Evolutionary conservation across 2,113 vertebrate species (phyloP), one percentile per base, ranked within the genome.

Genomic region (Poicephalus gulielmi): DNA sequence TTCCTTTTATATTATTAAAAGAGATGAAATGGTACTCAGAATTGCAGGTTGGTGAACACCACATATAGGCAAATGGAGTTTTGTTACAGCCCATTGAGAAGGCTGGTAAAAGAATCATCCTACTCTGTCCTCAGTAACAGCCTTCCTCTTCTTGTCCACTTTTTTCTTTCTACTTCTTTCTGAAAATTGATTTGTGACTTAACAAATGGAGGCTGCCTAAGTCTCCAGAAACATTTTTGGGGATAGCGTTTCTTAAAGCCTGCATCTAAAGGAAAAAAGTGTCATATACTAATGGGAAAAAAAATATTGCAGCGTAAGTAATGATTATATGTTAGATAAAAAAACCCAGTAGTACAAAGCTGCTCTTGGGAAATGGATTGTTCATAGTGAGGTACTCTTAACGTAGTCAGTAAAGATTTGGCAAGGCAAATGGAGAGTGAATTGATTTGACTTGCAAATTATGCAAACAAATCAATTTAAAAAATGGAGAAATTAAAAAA

Each of bases 401-500:
- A 70, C 39, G n/a, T 79, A 87, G 33, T 75, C 80, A 31, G 15
- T 90, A 79, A 79, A 89, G 78, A 87, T 95, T 79, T 87, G 77
- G 62, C 52, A 68, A 92, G 67, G 74, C 27, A 76, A 73, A 76
- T 44, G 39, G 49, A 79, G 22, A 76, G 43, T 68, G 35, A 62
- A 62, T 92, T 64, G 24, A 62, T 84, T 87, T 76, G 71, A 85
- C 62, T 89, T 87, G 47, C 23, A 79, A 62, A 80, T 77, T 79
- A 87, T 74, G 52, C 74, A 83, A 89, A 87, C 69, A 64, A 85
- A 67, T 85, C 13, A 75, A 75, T 91, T 92, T 62, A 81, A 95
- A 89, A 60, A 13, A 27, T 41, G 57, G 67, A 87, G 47, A 82
- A 88, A 73, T 84, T 8, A 66, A 66, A 60, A 82, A 87, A 24